A percentile compares a stretch with the other conserved stretches of the same genome.
Conservation (phyloP, 2,797 vertebrate genomes). For the Presbytis comata region DNA sequence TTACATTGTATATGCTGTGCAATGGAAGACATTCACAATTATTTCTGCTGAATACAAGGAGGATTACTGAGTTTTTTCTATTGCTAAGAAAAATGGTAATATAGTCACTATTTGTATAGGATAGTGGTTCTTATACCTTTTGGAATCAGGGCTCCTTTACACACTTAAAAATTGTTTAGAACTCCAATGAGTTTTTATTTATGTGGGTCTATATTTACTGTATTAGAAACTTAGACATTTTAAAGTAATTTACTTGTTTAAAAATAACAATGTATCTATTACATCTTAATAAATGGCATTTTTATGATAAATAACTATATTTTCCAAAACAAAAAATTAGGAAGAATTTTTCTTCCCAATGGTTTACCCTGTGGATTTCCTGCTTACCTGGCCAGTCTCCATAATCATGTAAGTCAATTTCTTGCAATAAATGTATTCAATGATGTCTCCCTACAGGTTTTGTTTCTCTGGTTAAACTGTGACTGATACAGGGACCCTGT, state of each 20-base stretch:
- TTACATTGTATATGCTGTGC: constrained; percentile 58
- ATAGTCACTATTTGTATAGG: background rate
- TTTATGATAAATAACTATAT: background rate
- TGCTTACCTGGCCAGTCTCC: background rate
- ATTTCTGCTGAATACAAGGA: background rate
- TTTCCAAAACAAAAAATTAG: background rate
- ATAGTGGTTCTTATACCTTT: background rate
- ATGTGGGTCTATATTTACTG: background rate
- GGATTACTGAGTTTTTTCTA: background rate
- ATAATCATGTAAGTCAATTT: background rate
- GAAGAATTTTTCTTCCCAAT: background rate
- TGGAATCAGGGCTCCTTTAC: background rate
- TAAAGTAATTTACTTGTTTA: background rate
- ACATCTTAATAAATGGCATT: background rate
- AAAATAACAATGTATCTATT: background rate
- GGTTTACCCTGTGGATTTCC: background rate
- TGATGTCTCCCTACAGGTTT: background rate
- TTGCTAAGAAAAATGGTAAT: background rate
- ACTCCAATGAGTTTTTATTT: background rate
- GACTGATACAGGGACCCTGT: background rate
- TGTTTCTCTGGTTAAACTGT: background rate
- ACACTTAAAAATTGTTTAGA: constrained; percentile 23
- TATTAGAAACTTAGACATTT: background rate
- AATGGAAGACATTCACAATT: constrained; percentile 26
- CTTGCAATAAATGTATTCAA: background rate